Base-by-base conservation (phyloP, 2,888 invertebrate species). In the Mechanitis mazaeus region DNA sequence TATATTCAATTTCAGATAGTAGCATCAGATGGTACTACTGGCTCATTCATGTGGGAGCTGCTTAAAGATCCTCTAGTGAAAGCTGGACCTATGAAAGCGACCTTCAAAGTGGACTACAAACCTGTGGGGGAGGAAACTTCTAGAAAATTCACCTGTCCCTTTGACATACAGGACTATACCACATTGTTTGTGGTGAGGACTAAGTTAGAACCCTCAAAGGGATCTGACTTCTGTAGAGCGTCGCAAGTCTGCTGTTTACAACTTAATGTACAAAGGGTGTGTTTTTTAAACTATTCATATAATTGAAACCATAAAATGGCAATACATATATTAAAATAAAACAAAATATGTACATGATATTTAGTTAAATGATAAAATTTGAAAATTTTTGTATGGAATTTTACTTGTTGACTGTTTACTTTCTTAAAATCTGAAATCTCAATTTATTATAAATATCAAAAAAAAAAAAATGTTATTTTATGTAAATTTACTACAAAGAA, bases 171-270 rank as follows among this genome's bases (percentile, higher is more conserved):
- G 31, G 95, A 97, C 80, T 97, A 96, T 74, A 94, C 94, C 87
- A 98, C 98, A 4, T 87, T 97, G 72, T 97, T 96, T 78, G 93
- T 94, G 65, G 93, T 97, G 63, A 93, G 93, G 66, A 94, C 95
- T 0, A 92, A 92, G 70, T 91, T 98, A 68, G 95, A 96, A 78
- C 95, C 96, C 0, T 92, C 93, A 35, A 94, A 94, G 77, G 94
- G 95, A 1, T 92, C 92, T 35, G 97, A 98, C 77, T 94, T 97
- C 75, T 97, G 97, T 78, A 93, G 97, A 60, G 95, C 96, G 53
- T 96, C 97, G 65, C 94, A 95, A 67, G 94, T 97, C 78, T 97
- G 97, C 83, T 95, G 95, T 83, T 88, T 96, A 74, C 94, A 94
- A 78, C 85, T 96, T 63, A 93, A 92, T 68, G 94, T 96, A 54